Evolutionary conservation across 1,140 invertebrate species (phyloP), one percentile per base, ranked within the genome.

Genomic region (Orchestia grillus): DNA sequence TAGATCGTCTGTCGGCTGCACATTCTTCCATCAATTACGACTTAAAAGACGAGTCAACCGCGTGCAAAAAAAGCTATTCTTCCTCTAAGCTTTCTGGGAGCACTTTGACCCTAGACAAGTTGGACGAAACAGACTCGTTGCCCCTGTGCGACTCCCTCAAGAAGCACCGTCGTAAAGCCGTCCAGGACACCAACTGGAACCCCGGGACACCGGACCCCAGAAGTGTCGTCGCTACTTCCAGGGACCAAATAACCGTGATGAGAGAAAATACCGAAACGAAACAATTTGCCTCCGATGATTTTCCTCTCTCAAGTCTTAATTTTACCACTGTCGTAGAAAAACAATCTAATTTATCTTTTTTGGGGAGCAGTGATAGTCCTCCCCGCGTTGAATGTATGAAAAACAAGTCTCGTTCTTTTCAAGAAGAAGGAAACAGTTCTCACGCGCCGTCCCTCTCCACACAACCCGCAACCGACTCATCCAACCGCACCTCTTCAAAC

Each of bases 121-220:
- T 45, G 36, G 92, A 94, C 40, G 92, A 94, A 15, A 45, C 92
- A 8, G 92, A 94, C 44, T 94, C 92, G 44, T 40, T 94, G 44
- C 92, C 92, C 8, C 92, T 94, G 4, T 94, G 92, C 40, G 92
- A 94, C 44, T 94, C 92, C 6, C 92, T 94, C 43, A 94, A 94
- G 92, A 94, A 94, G 41, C 28, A 47, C 44, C 16, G 92, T 40
- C 43, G 44, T 3, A 44, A 47, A 47, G 44, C 36, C 44, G 92
- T n/a, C 40, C 92, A n/a, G 41, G 44, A 94, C 40, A 94, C 36
- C 44, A 94, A 28, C 40, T 47, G 43, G 6, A 45, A 44, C 11
- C 19, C 40, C 40, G 92, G 19, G 28, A 11, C 41, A 11, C 8
- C 40, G 16, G 41, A 94, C 43, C 16, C 15, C 43, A 94, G 1